Evolutionary conservation across 2,888 invertebrate genomes (phyloP).

Genomic region (Clepsis dumicolana): DNA sequence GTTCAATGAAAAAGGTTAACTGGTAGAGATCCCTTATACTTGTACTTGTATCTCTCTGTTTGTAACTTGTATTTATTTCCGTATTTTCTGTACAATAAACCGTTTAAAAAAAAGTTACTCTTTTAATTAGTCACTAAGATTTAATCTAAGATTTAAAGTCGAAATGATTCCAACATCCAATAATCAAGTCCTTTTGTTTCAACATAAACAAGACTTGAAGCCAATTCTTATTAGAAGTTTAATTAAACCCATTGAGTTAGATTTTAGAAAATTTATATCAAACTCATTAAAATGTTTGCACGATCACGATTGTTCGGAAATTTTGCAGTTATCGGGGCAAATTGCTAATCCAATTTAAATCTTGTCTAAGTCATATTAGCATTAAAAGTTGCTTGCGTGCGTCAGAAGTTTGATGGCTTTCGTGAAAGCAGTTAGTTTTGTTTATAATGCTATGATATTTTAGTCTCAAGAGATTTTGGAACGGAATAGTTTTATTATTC

Average conservation of each 20-base stretch:
- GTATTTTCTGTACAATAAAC: no score
- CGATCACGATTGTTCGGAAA: background rate
- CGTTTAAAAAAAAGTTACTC: no score
- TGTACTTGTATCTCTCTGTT: no score
- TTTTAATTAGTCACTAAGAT: no score
- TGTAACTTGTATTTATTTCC: no score
- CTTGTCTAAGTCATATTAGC: conserved; percentile 10
- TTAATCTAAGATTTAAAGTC: no score
- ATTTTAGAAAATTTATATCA: background rate
- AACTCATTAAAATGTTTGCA: background rate
- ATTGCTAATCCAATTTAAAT: conserved; percentile 9
- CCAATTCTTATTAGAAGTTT: no score
- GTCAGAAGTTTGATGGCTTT: conserved; percentile 18
- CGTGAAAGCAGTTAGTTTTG: conserved; percentile 1
- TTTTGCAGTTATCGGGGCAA: background rate
- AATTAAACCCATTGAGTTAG: background rate
- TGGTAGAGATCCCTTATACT: no score
- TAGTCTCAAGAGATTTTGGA: background rate
- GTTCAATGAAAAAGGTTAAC: no score
- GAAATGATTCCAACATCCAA: no score
- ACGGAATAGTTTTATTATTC: background rate
- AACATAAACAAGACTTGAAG: no score
- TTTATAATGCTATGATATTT: background rate
- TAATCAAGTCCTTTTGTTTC: no score
- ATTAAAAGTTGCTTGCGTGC: conserved; percentile 16